Evolutionary conservation across 2,797 vertebrate species (phyloP).

Genomic region (Sciurus carolinensis): DNA sequence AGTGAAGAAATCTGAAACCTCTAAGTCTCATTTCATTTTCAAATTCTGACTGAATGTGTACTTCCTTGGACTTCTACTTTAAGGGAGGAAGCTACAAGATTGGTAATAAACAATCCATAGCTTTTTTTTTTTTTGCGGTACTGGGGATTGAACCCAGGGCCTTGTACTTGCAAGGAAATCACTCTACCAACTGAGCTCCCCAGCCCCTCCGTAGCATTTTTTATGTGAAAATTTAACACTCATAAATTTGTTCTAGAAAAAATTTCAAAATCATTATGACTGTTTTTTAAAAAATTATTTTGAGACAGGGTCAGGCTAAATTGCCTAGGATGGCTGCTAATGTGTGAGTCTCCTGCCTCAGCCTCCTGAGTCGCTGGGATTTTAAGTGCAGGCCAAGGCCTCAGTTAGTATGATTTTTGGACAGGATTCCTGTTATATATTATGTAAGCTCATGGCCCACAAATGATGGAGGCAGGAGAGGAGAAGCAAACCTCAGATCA

Average conservation of each 20-base stretch:
- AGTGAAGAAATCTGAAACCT: neutral
- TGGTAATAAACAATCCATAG: neutral
- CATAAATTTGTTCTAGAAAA: conserved; percentile 11
- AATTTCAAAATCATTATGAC: neutral
- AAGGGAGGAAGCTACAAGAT: neutral
- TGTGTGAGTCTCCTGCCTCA: no score
- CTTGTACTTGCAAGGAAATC: no score
- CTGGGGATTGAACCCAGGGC: no score
- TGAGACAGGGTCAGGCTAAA: no score
- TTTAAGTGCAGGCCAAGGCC: no score
- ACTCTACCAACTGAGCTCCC: no score
- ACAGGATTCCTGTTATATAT: neutral
- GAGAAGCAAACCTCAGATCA: no score
- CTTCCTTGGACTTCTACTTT: neutral
- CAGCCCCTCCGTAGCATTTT: neutral
- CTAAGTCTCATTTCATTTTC: conserved; percentile 1
- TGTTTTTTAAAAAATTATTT: neutral
- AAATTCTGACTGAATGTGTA: neutral
- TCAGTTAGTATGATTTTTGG: no score
- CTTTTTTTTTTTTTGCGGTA: neutral
- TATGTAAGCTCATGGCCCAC: neutral
- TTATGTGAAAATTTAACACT: neutral
- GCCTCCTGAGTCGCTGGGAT: no score
- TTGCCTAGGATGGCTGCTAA: no score
- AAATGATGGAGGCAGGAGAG: no score